A percentile compares a stretch with the other conserved stretches of the same genome.
These are phyloP conservation scores for Amaurobius ferox DNA, from an alignment of 2,888 invertebrate species.

Conservation along the genomic window DNA sequence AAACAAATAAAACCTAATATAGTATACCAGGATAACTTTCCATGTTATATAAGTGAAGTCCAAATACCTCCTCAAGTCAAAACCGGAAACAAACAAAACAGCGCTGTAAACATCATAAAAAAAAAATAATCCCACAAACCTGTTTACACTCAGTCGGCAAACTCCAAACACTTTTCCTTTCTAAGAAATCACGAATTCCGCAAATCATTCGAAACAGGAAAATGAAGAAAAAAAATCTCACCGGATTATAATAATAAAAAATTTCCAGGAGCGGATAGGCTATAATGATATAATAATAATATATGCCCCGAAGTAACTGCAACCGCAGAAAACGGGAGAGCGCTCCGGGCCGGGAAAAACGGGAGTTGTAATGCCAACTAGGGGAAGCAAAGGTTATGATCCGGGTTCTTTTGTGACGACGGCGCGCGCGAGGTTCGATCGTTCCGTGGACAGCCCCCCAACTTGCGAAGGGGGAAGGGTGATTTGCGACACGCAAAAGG, in stretches of 20 bases:
- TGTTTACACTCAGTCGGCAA: neutral
- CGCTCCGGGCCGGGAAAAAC: slow-evolving; percentile 56
- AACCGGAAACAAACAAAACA: too few relatives aligned
- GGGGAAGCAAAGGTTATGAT: slow-evolving; percentile 68
- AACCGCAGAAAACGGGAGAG: slow-evolving; percentile 55
- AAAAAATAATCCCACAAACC: slow-evolving; percentile 32
- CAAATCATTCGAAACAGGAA: neutral
- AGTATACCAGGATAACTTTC: too few relatives aligned
- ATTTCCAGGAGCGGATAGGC: neutral
- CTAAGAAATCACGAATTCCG: slow-evolving; percentile 36
- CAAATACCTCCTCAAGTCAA: too few relatives aligned
- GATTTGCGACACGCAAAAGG: neutral
- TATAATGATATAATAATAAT: slow-evolving; percentile 39
- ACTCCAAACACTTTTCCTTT: neutral
- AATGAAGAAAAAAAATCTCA: slow-evolving; percentile 9
- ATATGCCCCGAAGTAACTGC: slow-evolving; percentile 15
- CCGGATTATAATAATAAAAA: slow-evolving; percentile 8
- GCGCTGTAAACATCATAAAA: too few relatives aligned
- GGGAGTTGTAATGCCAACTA: slow-evolving; percentile 46
- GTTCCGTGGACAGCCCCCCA: slow-evolving; percentile 16
- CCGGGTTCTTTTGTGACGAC: slow-evolving; percentile 59
- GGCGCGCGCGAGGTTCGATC: slow-evolving; percentile 54
- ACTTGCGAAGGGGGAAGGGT: slow-evolving; percentile 13
- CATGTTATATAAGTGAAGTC: too few relatives aligned
- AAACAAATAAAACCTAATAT: too few relatives aligned